These are phyloP conservation scores for Capitulum mitella DNA, from an alignment of 2,888 invertebrate species.

Conservation along the genomic window DNA sequence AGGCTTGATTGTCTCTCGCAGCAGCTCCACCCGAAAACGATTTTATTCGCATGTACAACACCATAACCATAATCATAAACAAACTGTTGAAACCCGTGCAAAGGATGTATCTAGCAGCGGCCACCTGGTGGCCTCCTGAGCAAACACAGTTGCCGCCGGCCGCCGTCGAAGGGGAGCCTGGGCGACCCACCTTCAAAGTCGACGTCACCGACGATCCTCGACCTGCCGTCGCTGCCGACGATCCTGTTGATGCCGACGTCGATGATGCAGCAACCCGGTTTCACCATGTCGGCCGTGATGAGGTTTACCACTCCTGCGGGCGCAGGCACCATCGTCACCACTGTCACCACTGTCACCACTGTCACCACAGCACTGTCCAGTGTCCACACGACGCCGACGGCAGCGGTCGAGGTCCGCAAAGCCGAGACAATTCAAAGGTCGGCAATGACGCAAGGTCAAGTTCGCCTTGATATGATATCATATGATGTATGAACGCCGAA, in stretches of 20 bases:
- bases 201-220: constrained; percentile 76
- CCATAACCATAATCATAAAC: not conserved
- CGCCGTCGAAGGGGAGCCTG: too few relatives aligned
- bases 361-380: too few relatives aligned
- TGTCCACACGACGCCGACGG: too few relatives aligned
- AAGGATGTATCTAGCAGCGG: not conserved
- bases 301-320: constrained; percentile 59
- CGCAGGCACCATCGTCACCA: too few relatives aligned
- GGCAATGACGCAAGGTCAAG: too few relatives aligned
- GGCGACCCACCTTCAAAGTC: constrained; percentile 75
- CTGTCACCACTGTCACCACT: too few relatives aligned
- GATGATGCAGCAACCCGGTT: constrained; percentile 77
- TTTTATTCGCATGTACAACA: not conserved
- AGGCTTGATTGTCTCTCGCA: too few relatives aligned
- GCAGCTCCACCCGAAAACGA: not conserved
- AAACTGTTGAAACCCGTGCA: too few relatives aligned
- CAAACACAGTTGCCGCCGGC: not conserved
- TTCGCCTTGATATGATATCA: too few relatives aligned
- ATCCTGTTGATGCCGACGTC: constrained; percentile 80
- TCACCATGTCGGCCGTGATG: constrained; percentile 75
- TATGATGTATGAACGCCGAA: too few relatives aligned
- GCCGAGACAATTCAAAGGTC: too few relatives aligned
- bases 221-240: constrained; percentile 56
- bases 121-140: not conserved
- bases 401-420: too few relatives aligned